Percentiles rank a stretch among this genome's conserved stretches.
Evolutionary conservation across 2,797 vertebrate genomes (phyloP).

Genomic region (Neopelma chrysocephalum): DNA sequence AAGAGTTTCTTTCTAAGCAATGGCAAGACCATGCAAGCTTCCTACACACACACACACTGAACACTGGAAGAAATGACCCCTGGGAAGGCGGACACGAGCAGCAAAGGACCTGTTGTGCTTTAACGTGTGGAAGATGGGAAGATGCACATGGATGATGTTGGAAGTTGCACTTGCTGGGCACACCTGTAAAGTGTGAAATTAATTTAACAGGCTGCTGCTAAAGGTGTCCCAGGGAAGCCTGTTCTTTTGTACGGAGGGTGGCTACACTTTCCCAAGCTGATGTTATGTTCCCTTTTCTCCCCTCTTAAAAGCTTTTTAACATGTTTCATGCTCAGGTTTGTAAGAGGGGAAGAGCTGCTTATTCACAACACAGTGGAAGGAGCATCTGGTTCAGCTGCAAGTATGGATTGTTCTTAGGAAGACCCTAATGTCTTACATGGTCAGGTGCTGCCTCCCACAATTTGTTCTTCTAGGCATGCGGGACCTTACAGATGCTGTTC

Average conservation of each 20-base stretch:
- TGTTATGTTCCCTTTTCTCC: neutral
- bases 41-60: neutral
- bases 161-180: neutral
- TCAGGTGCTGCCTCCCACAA: neutral
- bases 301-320: neutral
- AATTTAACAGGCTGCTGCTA: neutral
- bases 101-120: neutral
- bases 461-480: neutral
- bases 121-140: neutral
- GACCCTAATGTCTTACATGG: neutral
- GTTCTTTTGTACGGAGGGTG: too few relatives aligned
- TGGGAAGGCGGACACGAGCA: fast-evolving
- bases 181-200: neutral
- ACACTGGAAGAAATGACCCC: neutral
- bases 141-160: fast-evolving
- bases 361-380: neutral
- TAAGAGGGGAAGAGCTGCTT: neutral
- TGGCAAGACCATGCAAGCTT: neutral
- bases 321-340: neutral
- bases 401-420: neutral
- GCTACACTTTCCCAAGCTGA: neutral
- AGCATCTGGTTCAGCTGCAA: neutral
- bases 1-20: neutral
- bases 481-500: neutral
- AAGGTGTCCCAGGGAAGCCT: neutral